Percentiles rank a stretch among this genome's conserved stretches.
These are phyloP conservation scores for Ephestia elutella DNA, from an alignment of 1,140 invertebrate species.

Conservation along the genomic window DNA sequence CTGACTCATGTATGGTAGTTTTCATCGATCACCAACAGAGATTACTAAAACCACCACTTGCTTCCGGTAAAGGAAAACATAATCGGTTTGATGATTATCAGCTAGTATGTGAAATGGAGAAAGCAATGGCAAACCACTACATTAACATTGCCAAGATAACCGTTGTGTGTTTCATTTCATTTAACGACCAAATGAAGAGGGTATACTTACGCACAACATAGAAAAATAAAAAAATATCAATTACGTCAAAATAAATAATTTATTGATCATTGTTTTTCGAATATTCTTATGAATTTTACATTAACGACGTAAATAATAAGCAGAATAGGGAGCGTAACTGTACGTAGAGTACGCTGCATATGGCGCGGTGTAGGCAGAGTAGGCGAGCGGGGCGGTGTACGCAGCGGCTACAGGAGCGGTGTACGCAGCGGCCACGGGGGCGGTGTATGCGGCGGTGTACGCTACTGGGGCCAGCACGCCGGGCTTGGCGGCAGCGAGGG, in stretches of 20 bases:
- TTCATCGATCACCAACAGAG: too few relatives aligned
- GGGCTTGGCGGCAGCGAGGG: conserved; percentile 62
- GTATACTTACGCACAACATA: too few relatives aligned
- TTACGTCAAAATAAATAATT: neutral
- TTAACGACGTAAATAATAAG: conserved; percentile 37
- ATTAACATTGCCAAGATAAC: too few relatives aligned
- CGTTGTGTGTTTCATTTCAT: too few relatives aligned
- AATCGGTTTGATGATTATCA: too few relatives aligned
- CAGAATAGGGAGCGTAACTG: conserved; percentile 34
- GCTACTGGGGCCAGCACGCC: conserved; percentile 32
- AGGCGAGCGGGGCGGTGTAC: conserved; percentile 40
- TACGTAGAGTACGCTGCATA: conserved; percentile 28
- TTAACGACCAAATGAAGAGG: too few relatives aligned
- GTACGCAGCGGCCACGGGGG: conserved; percentile 39
- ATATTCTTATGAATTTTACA: neutral
- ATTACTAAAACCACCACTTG: too few relatives aligned
- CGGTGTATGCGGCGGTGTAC: conserved; percentile 45
- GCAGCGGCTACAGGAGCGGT: conserved; percentile 39
- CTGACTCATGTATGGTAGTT: too few relatives aligned
- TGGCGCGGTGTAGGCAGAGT: conserved; percentile 45
- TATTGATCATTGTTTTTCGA: neutral
- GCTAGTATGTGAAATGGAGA: too few relatives aligned
- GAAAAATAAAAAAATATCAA: neutral
- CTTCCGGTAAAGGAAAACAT: too few relatives aligned
- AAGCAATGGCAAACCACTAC: too few relatives aligned